Conservation (phyloP, 2,113 vertebrate species). For the Odontophorus gujanensis region DNA sequence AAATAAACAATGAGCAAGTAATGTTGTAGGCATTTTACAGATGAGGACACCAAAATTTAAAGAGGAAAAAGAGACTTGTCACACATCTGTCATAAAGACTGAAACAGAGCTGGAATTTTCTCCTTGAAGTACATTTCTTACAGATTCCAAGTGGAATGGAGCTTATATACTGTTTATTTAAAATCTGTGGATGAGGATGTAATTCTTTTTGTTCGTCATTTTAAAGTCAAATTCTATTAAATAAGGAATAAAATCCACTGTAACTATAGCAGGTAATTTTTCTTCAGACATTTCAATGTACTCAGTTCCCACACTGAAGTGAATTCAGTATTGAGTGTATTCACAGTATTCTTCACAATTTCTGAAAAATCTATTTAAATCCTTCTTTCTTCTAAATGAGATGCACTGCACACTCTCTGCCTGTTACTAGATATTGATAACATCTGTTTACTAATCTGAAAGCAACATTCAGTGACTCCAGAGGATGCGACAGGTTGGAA, state of each 20-base stretch:
- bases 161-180: constrained; percentile 36
- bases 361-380: constrained; percentile 17
- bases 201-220: constrained; percentile 33
- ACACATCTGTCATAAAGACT: not conserved
- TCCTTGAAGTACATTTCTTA: not conserved
- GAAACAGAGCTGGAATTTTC: not conserved
- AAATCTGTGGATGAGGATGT: constrained; percentile 8
- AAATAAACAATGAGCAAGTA: constrained; percentile 38
- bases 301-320: constrained; percentile 11
- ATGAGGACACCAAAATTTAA: not conserved
- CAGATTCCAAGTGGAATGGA: not conserved
- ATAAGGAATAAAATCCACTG: constrained; percentile 33
- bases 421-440: not conserved
- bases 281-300: not conserved
- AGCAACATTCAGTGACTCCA: not conserved
- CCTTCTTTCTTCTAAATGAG: not conserved
- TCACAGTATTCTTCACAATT: not conserved
- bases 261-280: constrained; percentile 25
- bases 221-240: constrained; percentile 51
- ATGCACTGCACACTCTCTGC: not conserved
- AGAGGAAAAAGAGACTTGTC: not conserved
- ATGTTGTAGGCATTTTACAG: constrained; percentile 20
- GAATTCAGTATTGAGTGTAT: constrained; percentile 13
- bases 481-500: not conserved
- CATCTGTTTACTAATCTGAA: constrained; percentile 23